phyloP scores from a whole-genome alignment of 2,888 invertebrate species.

The Amphimallon solstitiale region DNA sequence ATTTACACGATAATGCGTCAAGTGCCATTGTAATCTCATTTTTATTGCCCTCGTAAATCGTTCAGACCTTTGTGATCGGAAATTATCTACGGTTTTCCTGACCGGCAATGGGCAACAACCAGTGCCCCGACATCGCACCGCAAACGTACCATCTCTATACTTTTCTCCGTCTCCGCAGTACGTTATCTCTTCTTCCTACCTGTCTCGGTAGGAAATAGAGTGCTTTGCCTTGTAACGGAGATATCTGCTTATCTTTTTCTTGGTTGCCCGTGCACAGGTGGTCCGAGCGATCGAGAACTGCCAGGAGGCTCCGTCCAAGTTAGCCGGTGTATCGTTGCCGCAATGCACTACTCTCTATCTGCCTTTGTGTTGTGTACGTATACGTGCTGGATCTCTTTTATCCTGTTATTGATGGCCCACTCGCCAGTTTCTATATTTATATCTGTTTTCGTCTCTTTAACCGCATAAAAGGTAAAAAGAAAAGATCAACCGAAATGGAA shows the following conservation, averaged over 20 bases:
- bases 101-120: constrained; percentile 6
- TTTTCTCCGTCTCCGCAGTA: neutral
- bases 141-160: constrained; percentile 7
- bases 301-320: constrained; percentile 8
- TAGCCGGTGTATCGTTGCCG: constrained; percentile 2
- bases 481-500: neutral
- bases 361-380: no score
- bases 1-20: constrained; percentile 13
- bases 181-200: constrained; percentile 25
- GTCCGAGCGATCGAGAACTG: constrained; percentile 17
- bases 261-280: constrained; percentile 23
- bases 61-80: neutral
- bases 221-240: constrained; percentile 33
- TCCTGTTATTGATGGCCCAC: constrained; percentile 33
- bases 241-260: constrained; percentile 22
- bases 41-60: constrained; percentile 29
- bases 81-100: constrained; percentile 13
- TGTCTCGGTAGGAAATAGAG: constrained; percentile 27
- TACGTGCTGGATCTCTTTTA: constrained; percentile 12
- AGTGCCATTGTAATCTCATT: constrained; percentile 17
- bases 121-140: neutral
- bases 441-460: constrained; percentile 26
- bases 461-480: constrained; percentile 5
- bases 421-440: constrained; percentile 31
- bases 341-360: no score